A percentile compares a stretch with the other conserved stretches of the same genome.
Conservation (phyloP, 2,113 vertebrate species). For the Salvator merianae region DNA sequence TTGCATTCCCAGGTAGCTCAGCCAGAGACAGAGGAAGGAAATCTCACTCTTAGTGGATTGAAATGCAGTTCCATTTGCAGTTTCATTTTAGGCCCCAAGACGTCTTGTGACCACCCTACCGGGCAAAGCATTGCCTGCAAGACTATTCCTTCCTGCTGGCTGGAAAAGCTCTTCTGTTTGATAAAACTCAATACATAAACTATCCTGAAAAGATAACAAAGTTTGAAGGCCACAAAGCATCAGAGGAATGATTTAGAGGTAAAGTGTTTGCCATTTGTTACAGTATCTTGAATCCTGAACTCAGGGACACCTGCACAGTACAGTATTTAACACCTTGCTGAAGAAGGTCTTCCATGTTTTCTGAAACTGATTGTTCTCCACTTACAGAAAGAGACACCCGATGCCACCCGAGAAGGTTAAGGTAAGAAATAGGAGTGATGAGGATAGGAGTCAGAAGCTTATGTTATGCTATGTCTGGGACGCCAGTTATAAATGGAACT, state of each 20-base stretch:
- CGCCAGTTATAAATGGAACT: conserved; percentile 45
- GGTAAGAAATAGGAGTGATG: background rate
- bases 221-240: background rate
- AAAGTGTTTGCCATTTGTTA: background rate
- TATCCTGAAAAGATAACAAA: background rate
- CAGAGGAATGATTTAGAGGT: background rate
- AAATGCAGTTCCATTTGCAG: no score
- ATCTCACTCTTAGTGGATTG: no score
- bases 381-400: background rate
- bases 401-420: rapidly evolving
- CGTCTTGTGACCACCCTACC: no score
- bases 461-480: conserved; percentile 30
- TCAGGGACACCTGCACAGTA: background rate
- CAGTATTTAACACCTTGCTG: background rate
- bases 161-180: no score
- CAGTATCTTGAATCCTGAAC: background rate
- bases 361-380: background rate
- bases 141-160: background rate
- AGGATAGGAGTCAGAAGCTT: background rate
- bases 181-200: background rate
- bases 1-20: no score
- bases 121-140: background rate
- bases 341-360: background rate
- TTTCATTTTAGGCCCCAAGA: no score
- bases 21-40: no score